Evolutionary conservation across 2,888 invertebrate genomes (phyloP), one percentile per base, ranked within the genome.

Genomic region (Brachylomia viminalis): DNA sequence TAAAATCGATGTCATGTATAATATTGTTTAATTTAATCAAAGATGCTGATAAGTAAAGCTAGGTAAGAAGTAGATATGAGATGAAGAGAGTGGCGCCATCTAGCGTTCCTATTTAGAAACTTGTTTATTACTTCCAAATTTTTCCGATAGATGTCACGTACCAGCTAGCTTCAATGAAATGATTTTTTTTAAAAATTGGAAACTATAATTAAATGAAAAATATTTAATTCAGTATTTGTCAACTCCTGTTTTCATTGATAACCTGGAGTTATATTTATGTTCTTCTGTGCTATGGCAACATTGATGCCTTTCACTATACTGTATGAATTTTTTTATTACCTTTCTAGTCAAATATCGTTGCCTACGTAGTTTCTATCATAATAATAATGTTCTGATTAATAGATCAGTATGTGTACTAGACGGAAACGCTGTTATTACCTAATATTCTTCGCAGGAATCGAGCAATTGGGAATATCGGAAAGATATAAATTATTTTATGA

Each of bases 91-190:
- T 23, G 0, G 47, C 77, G 75, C 72, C 75, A 77, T 73, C 84
- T 84, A 23, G 61, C 47, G 8, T 0, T 2, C 1, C 0, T 2
- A 23, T 52, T 17, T 0, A n/a, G 49, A 72, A 72, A 45, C 33
- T 3, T 56, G 6, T 62, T 27, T 30, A n/a, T 59, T 42, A 54
- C 56, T 75, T 80, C 42, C 2, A 3, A 0, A 17, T 1, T 0
- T 30, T 45, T 15, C 23, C 30, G 0, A 49, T 62, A 83, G 85
- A 85, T 80, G 85, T 38, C 83, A 15, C 72, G 69, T 0, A 7
- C 0, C 0, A 2, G 33, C 3, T 30, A n/a, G 49, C 7, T 38
- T n/a, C 0, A 42, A 3, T 56, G 7, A 17, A 65, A 30, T 27
- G 0, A 3, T 15, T 27, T 30, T 20, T 67, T 30, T 15, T 2